phyloP scores from a whole-genome alignment of 2,113 vertebrate genomes.

The Microcebus murinus region DNA sequence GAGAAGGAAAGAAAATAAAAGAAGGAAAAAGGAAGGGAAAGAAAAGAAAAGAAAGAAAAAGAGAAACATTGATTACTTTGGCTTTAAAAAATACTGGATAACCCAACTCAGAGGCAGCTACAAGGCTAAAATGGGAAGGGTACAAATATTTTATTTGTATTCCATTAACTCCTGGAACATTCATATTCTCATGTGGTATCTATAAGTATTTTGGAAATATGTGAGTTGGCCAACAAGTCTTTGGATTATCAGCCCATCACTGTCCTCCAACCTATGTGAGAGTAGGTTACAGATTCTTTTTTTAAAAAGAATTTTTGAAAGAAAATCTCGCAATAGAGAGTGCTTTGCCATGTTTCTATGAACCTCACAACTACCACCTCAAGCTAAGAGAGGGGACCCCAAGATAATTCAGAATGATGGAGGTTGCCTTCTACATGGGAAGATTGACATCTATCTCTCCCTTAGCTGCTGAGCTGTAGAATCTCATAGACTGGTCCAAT shows the following conservation, averaged over 20 bases:
- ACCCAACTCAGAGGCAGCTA: not conserved
- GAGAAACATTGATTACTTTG: not conserved
- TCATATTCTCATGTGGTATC: not conserved
- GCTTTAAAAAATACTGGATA: not conserved
- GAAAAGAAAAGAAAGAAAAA: no score
- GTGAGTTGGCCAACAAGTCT: not conserved
- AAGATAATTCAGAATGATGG: not conserved
- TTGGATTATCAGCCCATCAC: not conserved
- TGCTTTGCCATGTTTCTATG: not conserved
- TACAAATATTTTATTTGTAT: conserved; percentile 1
- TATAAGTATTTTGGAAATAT: not conserved
- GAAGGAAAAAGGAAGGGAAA: no score
- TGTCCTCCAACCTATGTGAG: not conserved
- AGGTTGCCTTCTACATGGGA: not conserved
- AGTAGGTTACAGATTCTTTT: not conserved
- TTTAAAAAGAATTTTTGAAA: not conserved
- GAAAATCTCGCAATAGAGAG: not conserved
- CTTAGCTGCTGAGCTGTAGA: not conserved
- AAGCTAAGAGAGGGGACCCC: not conserved
- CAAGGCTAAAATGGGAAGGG: not conserved
- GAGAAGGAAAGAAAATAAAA: no score
- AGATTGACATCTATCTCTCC: not conserved
- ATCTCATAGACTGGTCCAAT: not conserved
- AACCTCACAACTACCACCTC: not conserved
- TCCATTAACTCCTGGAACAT: not conserved